Percentiles rank a stretch among this genome's conserved stretches.
Evolutionary conservation across 2,888 invertebrate genomes (phyloP).

Genomic region (Cosmia pyralina): DNA sequence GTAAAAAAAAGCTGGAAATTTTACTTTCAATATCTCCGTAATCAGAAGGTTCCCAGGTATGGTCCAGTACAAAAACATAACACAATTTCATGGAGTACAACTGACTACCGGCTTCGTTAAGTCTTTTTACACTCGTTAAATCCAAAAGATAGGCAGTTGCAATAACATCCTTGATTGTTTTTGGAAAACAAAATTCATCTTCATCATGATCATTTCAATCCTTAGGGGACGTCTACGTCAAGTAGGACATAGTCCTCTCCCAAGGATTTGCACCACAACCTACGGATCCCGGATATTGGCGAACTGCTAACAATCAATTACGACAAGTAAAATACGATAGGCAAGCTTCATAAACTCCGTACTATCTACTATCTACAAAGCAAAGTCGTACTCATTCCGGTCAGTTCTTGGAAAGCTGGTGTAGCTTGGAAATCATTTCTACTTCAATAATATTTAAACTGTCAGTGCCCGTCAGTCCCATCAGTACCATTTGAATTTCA

Average conservation of each 20-base stretch:
- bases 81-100: too few species aligned
- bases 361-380: background rate
- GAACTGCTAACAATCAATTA: background rate
- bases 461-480: too few species aligned
- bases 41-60: too few species aligned
- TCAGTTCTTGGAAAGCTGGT: background rate
- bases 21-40: too few species aligned
- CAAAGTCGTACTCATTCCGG: background rate
- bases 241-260: background rate
- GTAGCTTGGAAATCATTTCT: background rate
- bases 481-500: background rate
- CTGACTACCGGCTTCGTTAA: too few species aligned
- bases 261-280: background rate
- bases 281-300: background rate
- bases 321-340: background rate
- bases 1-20: too few species aligned
- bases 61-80: too few species aligned
- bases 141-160: too few species aligned
- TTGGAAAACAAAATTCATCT: background rate
- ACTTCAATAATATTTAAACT: constrained; percentile 1
- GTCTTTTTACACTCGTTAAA: too few species aligned
- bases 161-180: too few species aligned
- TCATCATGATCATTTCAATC: background rate
- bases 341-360: background rate
- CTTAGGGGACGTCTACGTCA: too few species aligned